Percentiles rank a stretch among this genome's conserved stretches.
Conservation (phyloP, 2,797 vertebrate genomes). For the Salmo trutta region DNA sequence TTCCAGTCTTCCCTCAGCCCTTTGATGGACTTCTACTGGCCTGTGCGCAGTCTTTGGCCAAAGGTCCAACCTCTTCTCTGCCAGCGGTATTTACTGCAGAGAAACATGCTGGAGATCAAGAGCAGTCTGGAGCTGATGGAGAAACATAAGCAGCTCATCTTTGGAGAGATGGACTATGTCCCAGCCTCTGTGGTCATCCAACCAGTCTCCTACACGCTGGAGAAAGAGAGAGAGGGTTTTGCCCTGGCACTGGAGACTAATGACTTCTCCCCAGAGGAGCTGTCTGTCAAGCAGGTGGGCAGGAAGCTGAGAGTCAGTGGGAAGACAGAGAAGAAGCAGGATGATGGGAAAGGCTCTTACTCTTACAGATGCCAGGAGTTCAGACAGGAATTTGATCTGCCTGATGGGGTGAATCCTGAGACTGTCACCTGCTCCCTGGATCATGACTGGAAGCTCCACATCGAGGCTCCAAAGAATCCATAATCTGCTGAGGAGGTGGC, state of each 20-base stretch:
- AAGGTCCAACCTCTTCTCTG: constrained; percentile 73
- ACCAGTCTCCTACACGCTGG: too few species aligned
- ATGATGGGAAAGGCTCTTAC: constrained; percentile 75
- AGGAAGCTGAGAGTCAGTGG: constrained; percentile 71
- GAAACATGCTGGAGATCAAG: constrained; percentile 75
- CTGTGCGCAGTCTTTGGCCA: constrained; percentile 77
- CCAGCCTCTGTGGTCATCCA: too few species aligned
- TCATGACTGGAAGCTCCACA: constrained; percentile 75
- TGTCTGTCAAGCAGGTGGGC: constrained; percentile 71
- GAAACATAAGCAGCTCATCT: neutral
- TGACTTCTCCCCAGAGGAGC: constrained; percentile 75
- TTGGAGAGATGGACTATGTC: too few species aligned
- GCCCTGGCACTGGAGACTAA: constrained; percentile 76
- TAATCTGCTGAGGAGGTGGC: constrained; percentile 25
- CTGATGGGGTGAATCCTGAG: constrained; percentile 72
- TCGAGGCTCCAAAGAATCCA: constrained; percentile 67
- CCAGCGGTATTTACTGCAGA: constrained; percentile 64
- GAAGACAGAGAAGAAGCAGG: constrained; percentile 71
- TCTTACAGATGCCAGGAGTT: constrained; percentile 82
- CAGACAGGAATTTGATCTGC: constrained; percentile 81
- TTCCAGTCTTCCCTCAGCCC: constrained; percentile 30
- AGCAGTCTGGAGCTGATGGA: constrained; percentile 75
- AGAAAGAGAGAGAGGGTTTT: constrained; percentile 50
- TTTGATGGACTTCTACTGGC: constrained; percentile 73
- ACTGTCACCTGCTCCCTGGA: constrained; percentile 78